Base-by-base conservation (phyloP, 2,113 vertebrate species). In the Malurus cyaneus region DNA sequence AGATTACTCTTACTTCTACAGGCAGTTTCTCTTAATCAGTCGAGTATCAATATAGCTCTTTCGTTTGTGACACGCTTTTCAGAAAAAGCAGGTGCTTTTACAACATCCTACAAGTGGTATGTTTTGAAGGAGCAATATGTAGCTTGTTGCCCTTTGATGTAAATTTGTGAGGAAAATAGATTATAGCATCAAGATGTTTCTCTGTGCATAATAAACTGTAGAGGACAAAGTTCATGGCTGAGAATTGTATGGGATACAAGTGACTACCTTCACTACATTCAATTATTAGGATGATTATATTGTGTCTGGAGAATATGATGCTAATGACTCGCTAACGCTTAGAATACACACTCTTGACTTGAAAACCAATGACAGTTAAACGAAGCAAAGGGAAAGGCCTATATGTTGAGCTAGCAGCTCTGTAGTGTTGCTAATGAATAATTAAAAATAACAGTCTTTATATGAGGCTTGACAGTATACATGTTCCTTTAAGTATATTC, bases 391-490 rank as follows among this genome's bases (percentile, higher is more conserved):
- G 56, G 69, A 93, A 96, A 91, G 85, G 71, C 60, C 80, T 95
- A 84, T 53, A 88, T 92, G 80, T 91, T 89, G 86, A 96, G 73
- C 76, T 93, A 94, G 34, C 36, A 95, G 59, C 53, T 78, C 61
- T 78, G 46, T 66, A 64, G 73, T 62, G 77, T 94, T 92, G 62
- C 44, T 93, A 92, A 85, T 76, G 41, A 96, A 94, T 97, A 96
- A 97, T 98, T 97, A 97, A 96, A 98, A 97, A 95, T 94, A 95
- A 74, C 78, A 91, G 81, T 83, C 88, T 97, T 96, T 93, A 74
- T 80, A 57, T 39, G 57, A 87, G 42, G 59, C 69, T 92, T 86
- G 87, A 95, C 92, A 93, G 87, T 88, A 84, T 91, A 93, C 84
- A 49, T 36, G 54, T 93, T 93, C 83, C 54, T 86, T 82, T 86